These are phyloP conservation scores for Mobula hypostoma DNA, from an alignment of 2,113 vertebrate genomes.

Conservation along the genomic window DNA sequence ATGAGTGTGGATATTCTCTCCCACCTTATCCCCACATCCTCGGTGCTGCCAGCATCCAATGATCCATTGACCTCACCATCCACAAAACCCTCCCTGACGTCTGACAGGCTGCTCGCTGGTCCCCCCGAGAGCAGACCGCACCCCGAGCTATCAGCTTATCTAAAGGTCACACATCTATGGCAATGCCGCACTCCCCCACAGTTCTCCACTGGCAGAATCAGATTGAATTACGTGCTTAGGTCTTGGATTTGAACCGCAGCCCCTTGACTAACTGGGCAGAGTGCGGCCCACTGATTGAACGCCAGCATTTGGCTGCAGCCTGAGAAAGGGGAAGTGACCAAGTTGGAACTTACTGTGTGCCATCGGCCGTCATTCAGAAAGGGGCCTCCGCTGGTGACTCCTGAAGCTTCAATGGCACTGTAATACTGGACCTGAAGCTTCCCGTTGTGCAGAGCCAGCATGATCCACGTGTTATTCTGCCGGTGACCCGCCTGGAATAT, in stretches of 20 bases:
- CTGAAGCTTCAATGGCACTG: background rate
- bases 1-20: too few species aligned
- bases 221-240: too few species aligned
- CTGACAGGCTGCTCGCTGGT: too few species aligned
- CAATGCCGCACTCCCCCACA: background rate
- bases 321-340: too few species aligned
- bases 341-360: slow-evolving; percentile 69
- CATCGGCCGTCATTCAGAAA: slow-evolving; percentile 80
- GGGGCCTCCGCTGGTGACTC: slow-evolving; percentile 80
- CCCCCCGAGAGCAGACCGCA: too few species aligned
- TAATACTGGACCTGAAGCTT: slow-evolving; percentile 81
- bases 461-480: slow-evolving; percentile 81
- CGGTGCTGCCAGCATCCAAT: too few species aligned
- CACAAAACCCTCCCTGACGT: too few species aligned
- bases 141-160: too few species aligned
- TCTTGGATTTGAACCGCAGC: background rate
- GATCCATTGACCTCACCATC: too few species aligned
- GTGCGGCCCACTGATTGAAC: background rate
- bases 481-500: slow-evolving; percentile 92
- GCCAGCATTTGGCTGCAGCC: background rate
- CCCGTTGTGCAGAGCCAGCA: slow-evolving; percentile 78
- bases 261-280: background rate
- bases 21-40: too few species aligned
- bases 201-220: background rate
- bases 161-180: too few species aligned